Conservation (phyloP, 1,140 invertebrate genomes). For the Drosophila arizonae region DNA sequence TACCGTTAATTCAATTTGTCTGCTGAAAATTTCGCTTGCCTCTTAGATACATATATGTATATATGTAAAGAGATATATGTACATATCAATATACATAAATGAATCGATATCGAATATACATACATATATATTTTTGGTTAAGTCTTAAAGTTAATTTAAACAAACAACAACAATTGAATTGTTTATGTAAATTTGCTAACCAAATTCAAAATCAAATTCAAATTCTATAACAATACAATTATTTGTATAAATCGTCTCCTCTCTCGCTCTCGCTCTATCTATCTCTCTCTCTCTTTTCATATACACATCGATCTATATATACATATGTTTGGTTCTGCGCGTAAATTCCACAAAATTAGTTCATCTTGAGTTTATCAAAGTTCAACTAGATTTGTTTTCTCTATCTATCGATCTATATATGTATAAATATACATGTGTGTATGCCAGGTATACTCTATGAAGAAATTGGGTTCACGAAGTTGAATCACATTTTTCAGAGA, state of each 20-base stretch:
- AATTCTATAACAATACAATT: conserved; percentile 23
- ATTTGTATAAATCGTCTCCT: conserved; percentile 20
- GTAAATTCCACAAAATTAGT: conserved; percentile 3
- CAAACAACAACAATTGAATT: conserved; percentile 39
- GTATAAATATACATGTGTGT: too few species aligned
- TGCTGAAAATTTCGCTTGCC: conserved; percentile 1
- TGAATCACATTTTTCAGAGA: too few species aligned
- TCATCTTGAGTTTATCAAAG: too few species aligned
- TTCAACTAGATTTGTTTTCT: too few species aligned
- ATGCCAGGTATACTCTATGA: too few species aligned
- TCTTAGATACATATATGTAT: not conserved
- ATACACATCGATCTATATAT: conserved; percentile 34
- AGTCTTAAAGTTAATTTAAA: conserved; percentile 45
- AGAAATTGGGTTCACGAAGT: too few species aligned
- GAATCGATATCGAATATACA: not conserved
- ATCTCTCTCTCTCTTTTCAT: too few species aligned
- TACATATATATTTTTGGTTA: not conserved
- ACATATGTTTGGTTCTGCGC: not conserved
- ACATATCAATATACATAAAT: too few species aligned
- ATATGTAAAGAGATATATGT: too few species aligned
- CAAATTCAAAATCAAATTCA: conserved; percentile 53
- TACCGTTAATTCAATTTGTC: conserved; percentile 72
- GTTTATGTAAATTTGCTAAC: conserved; percentile 50
- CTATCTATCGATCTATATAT: too few species aligned
- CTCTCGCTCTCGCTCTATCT: not conserved